phyloP scores from a whole-genome alignment of 2,888 invertebrate genomes.

The Arctia plantaginis region DNA sequence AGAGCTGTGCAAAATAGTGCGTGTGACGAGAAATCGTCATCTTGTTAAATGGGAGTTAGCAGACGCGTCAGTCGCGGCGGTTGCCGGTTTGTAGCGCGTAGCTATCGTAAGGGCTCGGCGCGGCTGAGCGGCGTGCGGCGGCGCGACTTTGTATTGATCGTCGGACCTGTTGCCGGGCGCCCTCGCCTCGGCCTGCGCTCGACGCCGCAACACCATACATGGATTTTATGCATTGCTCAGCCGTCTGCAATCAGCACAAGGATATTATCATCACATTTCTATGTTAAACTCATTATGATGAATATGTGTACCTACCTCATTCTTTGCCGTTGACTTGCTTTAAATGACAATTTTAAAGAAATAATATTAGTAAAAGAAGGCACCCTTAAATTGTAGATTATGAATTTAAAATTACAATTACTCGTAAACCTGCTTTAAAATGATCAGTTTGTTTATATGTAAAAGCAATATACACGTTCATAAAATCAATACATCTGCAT shows the following conservation, averaged over 20 bases:
- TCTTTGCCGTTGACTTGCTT: not conserved
- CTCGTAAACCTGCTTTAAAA: not conserved
- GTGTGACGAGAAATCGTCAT: constrained; percentile 51
- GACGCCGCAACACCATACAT: constrained; percentile 55
- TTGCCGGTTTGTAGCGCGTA: constrained; percentile 50
- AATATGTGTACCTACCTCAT: not conserved
- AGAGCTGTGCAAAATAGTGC: constrained; percentile 47
- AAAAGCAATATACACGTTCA: not conserved
- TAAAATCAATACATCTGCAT: not conserved
- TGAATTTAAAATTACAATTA: not conserved
- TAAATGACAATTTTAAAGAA: not conserved
- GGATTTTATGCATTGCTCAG: constrained; percentile 63
- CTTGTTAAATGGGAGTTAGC: constrained; percentile 45
- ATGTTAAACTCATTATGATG: constrained; percentile 2
- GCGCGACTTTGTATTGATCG: constrained; percentile 80
- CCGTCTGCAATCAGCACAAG: constrained; percentile 53
- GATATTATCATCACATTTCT: constrained; percentile 21
- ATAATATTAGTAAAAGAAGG: not conserved
- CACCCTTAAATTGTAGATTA: not conserved
- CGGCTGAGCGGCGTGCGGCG: constrained; percentile 72
- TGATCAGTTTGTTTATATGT: not conserved
- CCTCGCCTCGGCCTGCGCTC: constrained; percentile 56
- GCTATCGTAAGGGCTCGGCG: constrained; percentile 68
- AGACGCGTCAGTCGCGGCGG: constrained; percentile 40
- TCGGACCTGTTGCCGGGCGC: constrained; percentile 85